A percentile compares a stretch with the other conserved stretches of the same genome.
These are phyloP conservation scores for Pachydiplax longipennis DNA, from an alignment of 2,888 invertebrate genomes.

Conservation along the genomic window DNA sequence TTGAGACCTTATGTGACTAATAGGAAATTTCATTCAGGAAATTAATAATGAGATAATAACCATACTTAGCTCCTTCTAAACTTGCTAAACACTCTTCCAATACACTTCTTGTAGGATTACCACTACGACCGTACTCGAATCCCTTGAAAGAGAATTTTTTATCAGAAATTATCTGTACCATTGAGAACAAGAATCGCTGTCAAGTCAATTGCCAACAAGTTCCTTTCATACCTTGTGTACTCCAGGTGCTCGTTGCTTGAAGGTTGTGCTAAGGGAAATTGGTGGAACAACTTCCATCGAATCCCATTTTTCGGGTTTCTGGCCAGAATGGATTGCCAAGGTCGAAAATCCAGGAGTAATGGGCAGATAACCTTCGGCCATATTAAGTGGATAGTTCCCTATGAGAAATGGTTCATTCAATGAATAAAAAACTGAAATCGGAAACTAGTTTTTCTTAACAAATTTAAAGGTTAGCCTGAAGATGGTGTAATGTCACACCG, in stretches of 20 bases:
- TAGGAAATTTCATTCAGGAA: not conserved
- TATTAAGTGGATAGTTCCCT: not conserved
- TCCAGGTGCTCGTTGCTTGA: slow-evolving; percentile 86
- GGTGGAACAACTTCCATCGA: slow-evolving; percentile 87
- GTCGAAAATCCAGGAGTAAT: slow-evolving; percentile 77
- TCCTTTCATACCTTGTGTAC: slow-evolving; percentile 70
- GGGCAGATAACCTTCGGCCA: slow-evolving; percentile 49
- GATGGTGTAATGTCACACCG: no score
- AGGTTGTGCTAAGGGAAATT: slow-evolving; percentile 90
- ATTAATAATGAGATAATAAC: slow-evolving; percentile 55
- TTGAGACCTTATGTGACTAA: not conserved
- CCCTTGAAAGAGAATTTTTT: slow-evolving; percentile 66
- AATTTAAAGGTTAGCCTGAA: no score
- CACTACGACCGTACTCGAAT: slow-evolving; percentile 91
- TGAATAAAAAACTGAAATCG: no score
- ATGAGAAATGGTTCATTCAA: not conserved
- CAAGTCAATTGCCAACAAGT: not conserved
- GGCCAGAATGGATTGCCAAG: slow-evolving; percentile 89
- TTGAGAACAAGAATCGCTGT: not conserved
- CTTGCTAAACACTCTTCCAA: slow-evolving; percentile 90
- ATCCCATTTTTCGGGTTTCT: slow-evolving; percentile 90
- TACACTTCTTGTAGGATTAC: slow-evolving; percentile 91
- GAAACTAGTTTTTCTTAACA: no score
- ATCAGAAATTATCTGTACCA: not conserved
- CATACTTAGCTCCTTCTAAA: slow-evolving; percentile 87